Base-by-base conservation (phyloP, 1,140 invertebrate genomes). In the Macrotrachela quadricornifera region DNA sequence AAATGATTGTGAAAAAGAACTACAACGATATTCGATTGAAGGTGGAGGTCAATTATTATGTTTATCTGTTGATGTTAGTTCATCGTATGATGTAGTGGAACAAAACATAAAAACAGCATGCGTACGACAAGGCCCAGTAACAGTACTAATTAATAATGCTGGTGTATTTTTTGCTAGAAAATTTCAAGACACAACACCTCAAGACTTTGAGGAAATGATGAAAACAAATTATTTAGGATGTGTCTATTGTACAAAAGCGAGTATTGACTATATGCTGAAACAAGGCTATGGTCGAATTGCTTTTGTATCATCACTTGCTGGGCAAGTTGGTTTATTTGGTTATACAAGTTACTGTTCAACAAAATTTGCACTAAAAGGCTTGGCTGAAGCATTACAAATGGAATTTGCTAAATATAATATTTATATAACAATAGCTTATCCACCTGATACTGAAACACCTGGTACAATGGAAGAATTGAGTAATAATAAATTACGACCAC, bases 381-480 rank as follows among this genome's bases (percentile, higher is more conserved):
- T 97, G 56, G 90, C 90, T 9, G 88, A 99, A 65, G 77, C 83
- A 50, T 70, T 97, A 18, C 75, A 80, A 18, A 94, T 92, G 86
- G 92, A 99, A 74, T 75, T 79, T 59, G 61, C 60, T 38, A 60
- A 30, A 39, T 36, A 48, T 15, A 50, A 82, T 60, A 77, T 99
- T 0, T 75, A 76, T 37, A 77, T 97, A 0, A 95, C 86, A 0
- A 60, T 97, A 6, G 76, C 80, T 8, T 78, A 85, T 60, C 92
- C 94, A 18, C 85, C 92, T 10, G 92, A 97, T 63, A 99, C 92
- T 1, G 85, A 96, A 63, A 99, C 94, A 2, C 90, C 91, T 40
- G 91, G 92, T 17, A 92, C 85, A 69, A 78, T 77, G 49, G 74
- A 77, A 58, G 90, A 95, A 72, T n/a, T n/a, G n/a, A n/a, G n/a